A percentile compares a stretch with the other conserved stretches of the same genome.
Evolutionary conservation across 2,888 invertebrate genomes (phyloP).

Genomic region (Trisateles emortualis): DNA sequence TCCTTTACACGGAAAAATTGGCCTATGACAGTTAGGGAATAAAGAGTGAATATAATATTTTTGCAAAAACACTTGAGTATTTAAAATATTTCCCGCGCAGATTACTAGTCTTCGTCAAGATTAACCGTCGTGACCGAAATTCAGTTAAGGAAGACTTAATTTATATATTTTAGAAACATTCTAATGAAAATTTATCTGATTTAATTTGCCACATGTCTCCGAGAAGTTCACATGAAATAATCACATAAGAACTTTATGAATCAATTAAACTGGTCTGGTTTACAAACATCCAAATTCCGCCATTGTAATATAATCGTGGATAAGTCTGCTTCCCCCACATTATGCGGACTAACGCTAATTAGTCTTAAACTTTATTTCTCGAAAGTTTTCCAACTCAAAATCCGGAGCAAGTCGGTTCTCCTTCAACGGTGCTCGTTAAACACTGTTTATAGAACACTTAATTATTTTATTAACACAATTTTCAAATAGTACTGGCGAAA

Average conservation of each 20-base stretch:
- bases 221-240: slow-evolving; percentile 17
- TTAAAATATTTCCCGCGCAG: too few relatives aligned
- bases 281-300: slow-evolving; percentile 31
- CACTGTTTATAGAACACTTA: slow-evolving; percentile 36
- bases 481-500: too few relatives aligned
- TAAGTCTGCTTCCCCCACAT: slow-evolving; percentile 32
- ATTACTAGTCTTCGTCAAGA: too few relatives aligned
- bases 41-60: too few relatives aligned
- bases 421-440: slow-evolving; percentile 46
- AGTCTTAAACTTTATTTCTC: slow-evolving; percentile 36
- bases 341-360: slow-evolving; percentile 40
- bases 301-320: slow-evolving; percentile 33
- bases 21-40: too few relatives aligned
- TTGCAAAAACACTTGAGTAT: too few relatives aligned
- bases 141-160: too few relatives aligned
- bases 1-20: too few relatives aligned
- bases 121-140: too few relatives aligned
- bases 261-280: slow-evolving; percentile 37
- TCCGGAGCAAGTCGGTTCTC: slow-evolving; percentile 40
- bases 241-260: slow-evolving; percentile 34
- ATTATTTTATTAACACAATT: slow-evolving; percentile 22
- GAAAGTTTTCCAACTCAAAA: slow-evolving; percentile 36
- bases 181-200: too few relatives aligned
- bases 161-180: too few relatives aligned
- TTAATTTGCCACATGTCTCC: slow-evolving; percentile 11